phyloP scores from a whole-genome alignment of 2,797 vertebrate genomes.

The Nyctibius grandis region DNA sequence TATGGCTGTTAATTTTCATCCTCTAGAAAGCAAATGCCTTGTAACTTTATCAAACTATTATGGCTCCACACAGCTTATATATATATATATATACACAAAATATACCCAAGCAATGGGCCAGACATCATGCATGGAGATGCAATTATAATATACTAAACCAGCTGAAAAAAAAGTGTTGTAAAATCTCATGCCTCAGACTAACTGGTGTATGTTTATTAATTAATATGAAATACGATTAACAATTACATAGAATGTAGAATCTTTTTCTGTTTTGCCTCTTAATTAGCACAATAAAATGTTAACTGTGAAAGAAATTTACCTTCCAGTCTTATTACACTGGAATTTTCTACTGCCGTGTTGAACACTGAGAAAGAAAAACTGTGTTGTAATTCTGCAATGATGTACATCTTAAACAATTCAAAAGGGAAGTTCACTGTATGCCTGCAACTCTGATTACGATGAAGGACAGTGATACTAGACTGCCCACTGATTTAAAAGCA shows the following conservation, averaged over 20 bases:
- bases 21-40: neutral
- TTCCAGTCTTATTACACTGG: neutral
- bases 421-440: slow-evolving; percentile 16
- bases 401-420: slow-evolving; percentile 50
- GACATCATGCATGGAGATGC: neutral
- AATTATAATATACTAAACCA: neutral
- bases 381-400: slow-evolving; percentile 16
- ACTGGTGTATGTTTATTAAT: neutral
- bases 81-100: neutral
- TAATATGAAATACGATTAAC: neutral
- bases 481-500: slow-evolving; percentile 38
- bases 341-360: slow-evolving; percentile 31
- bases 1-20: neutral
- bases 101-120: neutral
- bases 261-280: neutral
- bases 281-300: slow-evolving; percentile 42
- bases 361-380: neutral
- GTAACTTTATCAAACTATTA: neutral
- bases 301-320: neutral
- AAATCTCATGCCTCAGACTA: neutral
- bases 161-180: neutral
- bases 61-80: neutral
- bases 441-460: slow-evolving; percentile 45
- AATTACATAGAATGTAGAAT: neutral
- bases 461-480: slow-evolving; percentile 9